These are phyloP conservation scores for Clarias laeviceps DNA, from an alignment of 2,797 vertebrate species.

Conservation along the genomic window DNA sequence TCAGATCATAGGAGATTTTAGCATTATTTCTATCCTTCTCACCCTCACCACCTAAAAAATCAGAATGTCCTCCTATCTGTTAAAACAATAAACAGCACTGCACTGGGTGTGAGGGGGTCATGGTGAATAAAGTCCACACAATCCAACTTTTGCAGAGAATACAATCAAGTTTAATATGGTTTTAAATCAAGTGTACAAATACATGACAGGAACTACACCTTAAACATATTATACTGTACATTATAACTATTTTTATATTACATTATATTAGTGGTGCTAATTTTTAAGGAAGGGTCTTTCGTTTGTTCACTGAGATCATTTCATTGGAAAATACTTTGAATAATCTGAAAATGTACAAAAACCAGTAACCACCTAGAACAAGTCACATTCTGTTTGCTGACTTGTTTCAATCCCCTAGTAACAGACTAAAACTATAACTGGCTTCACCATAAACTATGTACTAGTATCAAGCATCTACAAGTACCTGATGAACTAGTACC, in stretches of 20 bases:
- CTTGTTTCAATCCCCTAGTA: neutral
- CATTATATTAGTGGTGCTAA: neutral
- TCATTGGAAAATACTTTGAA: neutral
- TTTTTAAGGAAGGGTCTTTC: neutral
- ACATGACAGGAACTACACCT: neutral
- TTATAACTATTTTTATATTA: neutral
- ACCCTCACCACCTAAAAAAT: neutral
- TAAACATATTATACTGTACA: neutral
- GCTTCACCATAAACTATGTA: no score
- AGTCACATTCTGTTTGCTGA: neutral
- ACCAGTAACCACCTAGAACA: neutral
- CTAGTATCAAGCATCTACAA: neutral
- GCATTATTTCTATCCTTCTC: neutral
- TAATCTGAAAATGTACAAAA: neutral
- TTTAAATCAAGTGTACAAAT: neutral
- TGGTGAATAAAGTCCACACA: neutral
- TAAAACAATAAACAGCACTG: neutral
- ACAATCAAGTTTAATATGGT: neutral
- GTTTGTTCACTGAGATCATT: neutral
- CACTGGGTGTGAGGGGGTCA: slow-evolving; percentile 44
- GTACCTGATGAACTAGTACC: neutral
- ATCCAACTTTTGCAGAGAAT: neutral
- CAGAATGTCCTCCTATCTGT: neutral
- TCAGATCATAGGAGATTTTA: neutral
- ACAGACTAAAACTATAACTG: neutral